Evolutionary conservation across 2,888 invertebrate species (phyloP).

Genomic region (Axea sp.): DNA sequence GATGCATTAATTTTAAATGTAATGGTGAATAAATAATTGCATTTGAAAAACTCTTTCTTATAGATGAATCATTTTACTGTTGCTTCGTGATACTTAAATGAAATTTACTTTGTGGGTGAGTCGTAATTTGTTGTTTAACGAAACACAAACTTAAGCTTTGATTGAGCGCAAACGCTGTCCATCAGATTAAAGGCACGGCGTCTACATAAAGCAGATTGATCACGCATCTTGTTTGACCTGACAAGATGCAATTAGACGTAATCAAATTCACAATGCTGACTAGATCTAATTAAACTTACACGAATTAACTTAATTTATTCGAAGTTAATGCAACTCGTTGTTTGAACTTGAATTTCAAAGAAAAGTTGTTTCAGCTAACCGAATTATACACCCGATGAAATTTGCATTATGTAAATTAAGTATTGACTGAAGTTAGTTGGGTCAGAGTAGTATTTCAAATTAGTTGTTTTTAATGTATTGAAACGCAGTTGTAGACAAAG

Average conservation of each 20-base stretch:
- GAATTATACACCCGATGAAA: too few relatives aligned
- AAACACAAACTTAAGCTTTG: constrained; percentile 26
- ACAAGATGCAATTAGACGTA: constrained; percentile 31
- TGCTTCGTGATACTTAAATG: constrained; percentile 2
- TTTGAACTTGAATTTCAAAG: too few relatives aligned
- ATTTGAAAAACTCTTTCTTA: too few relatives aligned
- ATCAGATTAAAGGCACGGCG: constrained; percentile 21
- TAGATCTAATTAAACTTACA: constrained; percentile 38
- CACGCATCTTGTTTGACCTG: constrained; percentile 33
- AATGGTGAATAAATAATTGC: too few relatives aligned
- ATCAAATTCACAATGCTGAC: constrained; percentile 38
- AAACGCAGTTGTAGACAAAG: too few relatives aligned
- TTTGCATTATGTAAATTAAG: too few relatives aligned
- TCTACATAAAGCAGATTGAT: constrained; percentile 29
- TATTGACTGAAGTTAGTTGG: too few relatives aligned
- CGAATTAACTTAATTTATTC: constrained; percentile 10
- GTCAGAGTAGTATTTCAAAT: too few relatives aligned
- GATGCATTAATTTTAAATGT: not conserved
- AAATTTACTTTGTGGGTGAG: constrained; percentile 6
- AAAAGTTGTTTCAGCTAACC: too few relatives aligned
- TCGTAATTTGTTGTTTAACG: constrained; percentile 22
- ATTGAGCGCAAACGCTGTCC: constrained; percentile 21
- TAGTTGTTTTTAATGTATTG: too few relatives aligned
- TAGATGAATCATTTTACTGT: too few relatives aligned
- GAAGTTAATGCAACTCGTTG: not conserved